Conservation (phyloP, 2,888 invertebrate genomes). For the Elgonia sp. region DNA sequence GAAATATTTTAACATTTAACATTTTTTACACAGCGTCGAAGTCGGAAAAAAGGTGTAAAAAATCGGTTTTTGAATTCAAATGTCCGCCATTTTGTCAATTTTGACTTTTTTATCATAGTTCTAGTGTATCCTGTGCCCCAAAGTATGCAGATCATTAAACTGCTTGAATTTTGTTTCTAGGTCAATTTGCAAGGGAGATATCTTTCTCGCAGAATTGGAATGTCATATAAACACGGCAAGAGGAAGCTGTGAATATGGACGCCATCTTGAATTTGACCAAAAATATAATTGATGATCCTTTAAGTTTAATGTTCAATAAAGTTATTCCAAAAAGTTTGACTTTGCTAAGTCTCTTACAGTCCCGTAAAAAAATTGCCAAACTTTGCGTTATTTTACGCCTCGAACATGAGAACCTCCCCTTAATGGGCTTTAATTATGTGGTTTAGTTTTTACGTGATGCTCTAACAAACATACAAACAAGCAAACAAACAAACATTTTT, state of each 20-base stretch:
- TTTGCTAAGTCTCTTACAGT: neutral
- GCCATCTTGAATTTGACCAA: conserved; percentile 1
- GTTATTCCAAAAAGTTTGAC: neutral
- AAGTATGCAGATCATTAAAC: neutral
- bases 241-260: neutral
- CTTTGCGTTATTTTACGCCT: neutral
- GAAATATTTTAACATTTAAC: no score
- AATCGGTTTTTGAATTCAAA: no score
- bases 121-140: neutral
- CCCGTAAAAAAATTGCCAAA: neutral
- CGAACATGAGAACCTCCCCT: conserved; percentile 4
- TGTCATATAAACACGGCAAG: neutral
- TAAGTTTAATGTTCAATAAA: neutral
- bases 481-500: no score
- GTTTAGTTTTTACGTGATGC: no score
- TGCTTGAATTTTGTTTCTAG: conserved; percentile 4
- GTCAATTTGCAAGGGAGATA: neutral
- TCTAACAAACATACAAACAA: no score
- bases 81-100: conserved; percentile 12
- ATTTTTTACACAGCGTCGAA: no score
- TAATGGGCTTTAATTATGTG: no score
- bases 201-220: neutral
- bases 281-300: neutral
- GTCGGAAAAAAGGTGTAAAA: no score
- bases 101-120: conserved; percentile 6